phyloP scores from a whole-genome alignment of 23 tunicate species.

The Phallusia fumigata region DNA sequence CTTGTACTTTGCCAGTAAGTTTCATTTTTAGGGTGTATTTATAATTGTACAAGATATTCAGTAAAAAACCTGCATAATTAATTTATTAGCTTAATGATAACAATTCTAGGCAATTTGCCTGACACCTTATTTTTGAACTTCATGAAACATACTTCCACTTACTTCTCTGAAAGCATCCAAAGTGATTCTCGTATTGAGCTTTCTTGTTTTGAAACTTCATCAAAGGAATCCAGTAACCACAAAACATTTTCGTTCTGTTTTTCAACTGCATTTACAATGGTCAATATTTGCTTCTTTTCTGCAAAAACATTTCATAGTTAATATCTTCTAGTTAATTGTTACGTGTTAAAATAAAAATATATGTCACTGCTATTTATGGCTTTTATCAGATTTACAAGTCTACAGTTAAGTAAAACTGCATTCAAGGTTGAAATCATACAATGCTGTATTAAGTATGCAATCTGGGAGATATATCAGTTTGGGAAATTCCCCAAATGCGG shows the following conservation, averaged over 20 bases:
- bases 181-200: neutral
- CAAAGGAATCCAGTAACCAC: neutral
- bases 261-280: neutral
- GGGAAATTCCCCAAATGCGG: too few species aligned
- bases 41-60: neutral
- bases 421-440: too few species aligned
- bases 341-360: too few species aligned
- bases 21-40: too few species aligned
- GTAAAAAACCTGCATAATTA: neutral
- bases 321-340: too few species aligned
- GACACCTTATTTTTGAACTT: neutral
- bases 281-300: neutral
- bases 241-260: neutral
- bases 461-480: too few species aligned
- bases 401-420: too few species aligned
- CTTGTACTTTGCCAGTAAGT: too few species aligned
- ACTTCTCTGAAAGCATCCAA: neutral
- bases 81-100: neutral
- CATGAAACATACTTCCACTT: neutral
- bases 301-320: neutral
- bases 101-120: too few species aligned
- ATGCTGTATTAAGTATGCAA: too few species aligned
- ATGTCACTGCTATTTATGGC: too few species aligned
- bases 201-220: neutral
- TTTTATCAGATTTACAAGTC: too few species aligned